Conservation (phyloP, 2,888 invertebrate species). For the Sussaba pulchella region DNA sequence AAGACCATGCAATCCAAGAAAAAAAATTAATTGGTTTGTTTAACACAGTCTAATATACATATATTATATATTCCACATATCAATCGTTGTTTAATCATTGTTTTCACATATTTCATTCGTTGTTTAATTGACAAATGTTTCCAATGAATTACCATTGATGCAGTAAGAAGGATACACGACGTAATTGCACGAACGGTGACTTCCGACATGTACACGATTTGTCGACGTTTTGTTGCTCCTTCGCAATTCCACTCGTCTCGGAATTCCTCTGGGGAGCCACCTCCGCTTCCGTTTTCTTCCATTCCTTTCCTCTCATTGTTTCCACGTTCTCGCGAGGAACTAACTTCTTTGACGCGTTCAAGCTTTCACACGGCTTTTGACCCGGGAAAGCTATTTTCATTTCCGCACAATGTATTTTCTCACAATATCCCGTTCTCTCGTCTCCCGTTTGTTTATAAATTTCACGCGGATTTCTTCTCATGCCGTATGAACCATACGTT, state of each 20-base stretch:
- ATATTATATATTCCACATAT: too few relatives aligned
- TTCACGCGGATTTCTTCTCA: background rate
- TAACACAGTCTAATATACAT: too few relatives aligned
- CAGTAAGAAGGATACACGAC: too few relatives aligned
- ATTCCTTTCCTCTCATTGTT: too few relatives aligned
- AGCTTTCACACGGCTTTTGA: background rate
- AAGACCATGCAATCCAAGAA: too few relatives aligned
- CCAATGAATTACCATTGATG: too few relatives aligned
- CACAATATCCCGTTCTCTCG: background rate
- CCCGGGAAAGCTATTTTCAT: conserved; percentile 7
- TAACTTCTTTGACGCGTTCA: conserved; percentile 16
- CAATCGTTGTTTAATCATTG: too few relatives aligned
- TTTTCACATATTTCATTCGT: too few relatives aligned
- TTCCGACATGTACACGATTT: too few relatives aligned
- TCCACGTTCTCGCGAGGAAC: background rate
- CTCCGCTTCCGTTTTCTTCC: background rate
- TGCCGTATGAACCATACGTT: background rate
- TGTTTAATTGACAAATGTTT: too few relatives aligned
- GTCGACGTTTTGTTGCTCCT: background rate
- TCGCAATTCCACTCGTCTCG: conserved; percentile 10
- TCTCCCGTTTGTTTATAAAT: background rate
- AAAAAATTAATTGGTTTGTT: too few relatives aligned
- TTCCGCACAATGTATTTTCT: conserved; percentile 16
- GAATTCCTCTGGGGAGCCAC: background rate
- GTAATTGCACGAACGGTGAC: too few relatives aligned